phyloP scores from a whole-genome alignment of 2,113 vertebrate genomes.

The Pyxicephalus adspersus region DNA sequence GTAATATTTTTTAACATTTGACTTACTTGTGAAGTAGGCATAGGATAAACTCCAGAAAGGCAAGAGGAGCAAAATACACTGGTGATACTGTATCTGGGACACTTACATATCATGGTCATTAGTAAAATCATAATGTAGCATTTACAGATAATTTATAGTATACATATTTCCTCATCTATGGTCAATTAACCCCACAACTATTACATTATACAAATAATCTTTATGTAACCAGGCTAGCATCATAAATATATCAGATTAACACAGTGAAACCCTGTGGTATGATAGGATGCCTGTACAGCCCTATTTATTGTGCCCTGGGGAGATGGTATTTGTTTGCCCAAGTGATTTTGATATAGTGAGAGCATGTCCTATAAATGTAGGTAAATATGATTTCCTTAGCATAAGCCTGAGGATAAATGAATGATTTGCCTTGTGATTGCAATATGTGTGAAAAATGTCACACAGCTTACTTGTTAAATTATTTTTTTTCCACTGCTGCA shows the following conservation, averaged over 20 bases:
- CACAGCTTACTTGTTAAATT: constrained; percentile 33
- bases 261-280: too few species aligned
- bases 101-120: too few species aligned
- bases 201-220: not conserved
- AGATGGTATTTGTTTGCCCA: constrained; percentile 1
- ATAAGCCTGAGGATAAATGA: not conserved
- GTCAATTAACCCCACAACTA: not conserved
- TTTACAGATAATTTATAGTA: too few species aligned
- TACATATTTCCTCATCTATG: too few species aligned
- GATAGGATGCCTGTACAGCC: not conserved
- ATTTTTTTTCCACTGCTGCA: not conserved
- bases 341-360: constrained; percentile 1
- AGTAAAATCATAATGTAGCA: too few species aligned
- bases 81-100: too few species aligned
- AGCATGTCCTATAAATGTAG: constrained; percentile 10
- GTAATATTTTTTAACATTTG: too few species aligned
- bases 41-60: too few species aligned
- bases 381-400: constrained; percentile 3
- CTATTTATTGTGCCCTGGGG: constrained; percentile 1
- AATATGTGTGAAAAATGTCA: constrained; percentile 31
- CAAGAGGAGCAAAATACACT: too few species aligned
- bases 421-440: constrained; percentile 43
- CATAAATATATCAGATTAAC: not conserved
- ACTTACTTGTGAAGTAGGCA: too few species aligned
- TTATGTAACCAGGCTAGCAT: not conserved